phyloP scores from a whole-genome alignment of 2,888 invertebrate species.

The Tetranychus truncatus region DNA sequence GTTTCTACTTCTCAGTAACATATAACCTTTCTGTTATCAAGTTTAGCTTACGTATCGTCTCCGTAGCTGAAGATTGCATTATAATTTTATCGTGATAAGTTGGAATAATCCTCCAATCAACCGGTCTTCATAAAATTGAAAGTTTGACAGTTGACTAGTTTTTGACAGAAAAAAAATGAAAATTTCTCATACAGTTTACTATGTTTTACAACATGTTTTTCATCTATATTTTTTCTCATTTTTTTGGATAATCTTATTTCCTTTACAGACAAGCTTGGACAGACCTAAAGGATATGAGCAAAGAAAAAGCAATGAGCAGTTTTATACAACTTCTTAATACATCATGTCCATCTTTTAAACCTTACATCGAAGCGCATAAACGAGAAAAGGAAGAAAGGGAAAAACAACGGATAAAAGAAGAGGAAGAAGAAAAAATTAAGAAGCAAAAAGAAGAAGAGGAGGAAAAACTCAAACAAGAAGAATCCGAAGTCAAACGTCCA shows the following conservation, averaged over 20 bases:
- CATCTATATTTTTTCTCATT: constrained; percentile 11
- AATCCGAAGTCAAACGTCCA: constrained; percentile 26
- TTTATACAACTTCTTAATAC: constrained; percentile 72
- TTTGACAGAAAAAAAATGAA: too few relatives aligned
- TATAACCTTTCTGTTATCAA: too few relatives aligned
- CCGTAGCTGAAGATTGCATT: too few relatives aligned
- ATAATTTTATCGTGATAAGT: too few relatives aligned
- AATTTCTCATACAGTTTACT: too few relatives aligned
- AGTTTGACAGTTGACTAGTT: too few relatives aligned
- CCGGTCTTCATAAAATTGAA: too few relatives aligned
- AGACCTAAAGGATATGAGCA: constrained; percentile 61
- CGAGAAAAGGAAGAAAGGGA: constrained; percentile 64
- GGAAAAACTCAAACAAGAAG: constrained; percentile 22
- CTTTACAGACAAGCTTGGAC: constrained; percentile 63
- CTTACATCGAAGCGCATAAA: constrained; percentile 75
- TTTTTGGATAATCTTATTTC: constrained; percentile 11
- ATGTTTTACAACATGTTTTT: background rate
- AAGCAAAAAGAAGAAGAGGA: constrained; percentile 30
- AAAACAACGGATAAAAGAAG: constrained; percentile 42
- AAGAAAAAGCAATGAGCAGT: constrained; percentile 71
- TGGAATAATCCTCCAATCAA: too few relatives aligned
- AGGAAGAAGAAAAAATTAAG: constrained; percentile 30
- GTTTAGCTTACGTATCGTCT: too few relatives aligned
- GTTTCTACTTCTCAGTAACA: too few relatives aligned
- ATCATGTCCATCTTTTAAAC: constrained; percentile 70